A percentile compares a stretch with the other conserved stretches of the same genome.
Conservation (phyloP, 2,113 vertebrate genomes). For the Amphilophus citrinellus region DNA sequence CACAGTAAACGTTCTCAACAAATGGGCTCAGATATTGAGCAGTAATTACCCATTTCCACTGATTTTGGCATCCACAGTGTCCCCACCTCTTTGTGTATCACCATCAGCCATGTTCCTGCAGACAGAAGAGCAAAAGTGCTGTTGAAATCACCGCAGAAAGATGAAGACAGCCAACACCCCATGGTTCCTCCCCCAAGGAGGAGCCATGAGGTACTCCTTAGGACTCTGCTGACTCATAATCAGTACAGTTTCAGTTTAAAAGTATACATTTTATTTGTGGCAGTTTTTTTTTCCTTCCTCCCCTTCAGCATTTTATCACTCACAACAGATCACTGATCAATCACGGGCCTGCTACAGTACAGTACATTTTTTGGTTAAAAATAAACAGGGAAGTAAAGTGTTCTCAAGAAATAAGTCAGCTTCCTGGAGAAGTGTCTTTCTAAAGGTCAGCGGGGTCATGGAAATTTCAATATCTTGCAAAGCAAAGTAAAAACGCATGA, state of each 20-base stretch:
- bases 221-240: background rate
- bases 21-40: background rate
- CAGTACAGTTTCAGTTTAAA: background rate
- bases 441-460: background rate
- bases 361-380: too few relatives aligned
- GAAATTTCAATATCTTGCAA: background rate
- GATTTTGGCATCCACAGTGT: background rate
- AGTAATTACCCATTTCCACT: constrained; percentile 15
- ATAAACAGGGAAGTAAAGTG: too few relatives aligned
- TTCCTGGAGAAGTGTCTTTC: background rate
- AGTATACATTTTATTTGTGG: background rate
- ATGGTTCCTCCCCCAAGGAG: background rate
- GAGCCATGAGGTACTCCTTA: background rate
- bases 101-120: constrained; percentile 55
- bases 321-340: background rate
- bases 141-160: background rate
- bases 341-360: too few relatives aligned
- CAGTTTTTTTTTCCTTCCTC: background rate
- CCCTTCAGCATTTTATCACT: background rate
- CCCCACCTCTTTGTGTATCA: background rate
- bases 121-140: background rate
- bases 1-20: background rate
- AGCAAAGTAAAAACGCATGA: too few relatives aligned
- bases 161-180: background rate
- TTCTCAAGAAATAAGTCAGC: background rate